Percentiles rank a stretch among this genome's conserved stretches.
phyloP scores from a whole-genome alignment of 2,113 vertebrate species.

The Lipotes vexillifer region DNA sequence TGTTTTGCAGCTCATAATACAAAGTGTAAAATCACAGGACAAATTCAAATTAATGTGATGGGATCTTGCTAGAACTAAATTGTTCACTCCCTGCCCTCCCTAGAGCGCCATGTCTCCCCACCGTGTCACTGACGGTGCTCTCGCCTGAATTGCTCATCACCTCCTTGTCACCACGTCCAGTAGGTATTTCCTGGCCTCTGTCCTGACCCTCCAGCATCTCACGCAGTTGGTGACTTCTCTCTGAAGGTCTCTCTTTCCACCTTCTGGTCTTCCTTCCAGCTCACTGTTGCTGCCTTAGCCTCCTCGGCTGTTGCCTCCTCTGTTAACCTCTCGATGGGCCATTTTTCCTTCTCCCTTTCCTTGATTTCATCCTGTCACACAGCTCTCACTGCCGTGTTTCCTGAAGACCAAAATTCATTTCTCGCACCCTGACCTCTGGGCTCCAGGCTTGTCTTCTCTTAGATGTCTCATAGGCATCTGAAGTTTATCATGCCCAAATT shows the following conservation, averaged over 20 bases:
- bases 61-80: neutral
- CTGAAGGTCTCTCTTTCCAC: neutral
- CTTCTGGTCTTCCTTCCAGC: neutral
- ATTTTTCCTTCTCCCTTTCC: neutral
- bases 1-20: neutral
- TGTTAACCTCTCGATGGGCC: neutral
- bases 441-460: neutral
- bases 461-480: neutral
- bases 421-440: neutral
- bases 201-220: neutral
- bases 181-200: neutral
- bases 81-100: neutral
- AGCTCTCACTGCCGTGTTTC: neutral
- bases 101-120: rapidly evolving
- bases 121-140: neutral
- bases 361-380: neutral
- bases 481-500: neutral
- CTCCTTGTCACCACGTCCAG: neutral
- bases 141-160: neutral
- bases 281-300: neutral
- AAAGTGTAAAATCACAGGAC: neutral
- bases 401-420: neutral
- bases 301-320: neutral
- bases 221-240: neutral
- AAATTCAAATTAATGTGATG: neutral